Percentiles rank a stretch among this genome's conserved stretches.
These are phyloP conservation scores for Melikaiella ostensackeni DNA, from an alignment of 2,888 invertebrate species.

Conservation along the genomic window DNA sequence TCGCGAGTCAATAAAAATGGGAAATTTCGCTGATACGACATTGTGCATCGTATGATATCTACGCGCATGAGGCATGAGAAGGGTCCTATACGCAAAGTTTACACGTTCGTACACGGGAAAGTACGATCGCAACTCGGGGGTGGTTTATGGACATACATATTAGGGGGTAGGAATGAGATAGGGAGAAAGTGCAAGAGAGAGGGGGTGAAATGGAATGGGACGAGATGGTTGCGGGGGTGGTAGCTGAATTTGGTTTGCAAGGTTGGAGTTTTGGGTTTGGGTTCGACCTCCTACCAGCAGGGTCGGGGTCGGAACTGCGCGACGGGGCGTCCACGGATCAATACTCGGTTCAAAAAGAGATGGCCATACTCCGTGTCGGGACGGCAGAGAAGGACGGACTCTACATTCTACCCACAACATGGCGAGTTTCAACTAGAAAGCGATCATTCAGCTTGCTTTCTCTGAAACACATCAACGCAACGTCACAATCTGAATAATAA, in stretches of 20 bases:
- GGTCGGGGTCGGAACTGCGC: conserved; percentile 57
- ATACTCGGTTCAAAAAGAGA: conserved; percentile 57
- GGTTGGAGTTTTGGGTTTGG: conserved; percentile 54
- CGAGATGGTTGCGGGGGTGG: conserved; percentile 45
- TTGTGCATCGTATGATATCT: neutral
- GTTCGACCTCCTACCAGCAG: conserved; percentile 50
- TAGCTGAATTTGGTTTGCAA: conserved; percentile 42
- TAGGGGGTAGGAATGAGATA: neutral
- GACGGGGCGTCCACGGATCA: conserved; percentile 63
- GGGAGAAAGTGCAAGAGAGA: conserved; percentile 15
- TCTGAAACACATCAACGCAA: neutral
- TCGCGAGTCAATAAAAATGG: neutral
- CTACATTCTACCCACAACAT: neutral
- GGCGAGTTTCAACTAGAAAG: conserved; percentile 32
- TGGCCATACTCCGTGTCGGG: neutral
- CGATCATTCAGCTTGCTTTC: conserved; percentile 26
- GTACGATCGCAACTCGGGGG: conserved; percentile 13
- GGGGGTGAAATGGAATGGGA: conserved; percentile 46
- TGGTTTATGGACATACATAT: conserved; percentile 26
- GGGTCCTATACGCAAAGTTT: conserved; percentile 23
- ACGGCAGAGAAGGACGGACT: conserved; percentile 34
- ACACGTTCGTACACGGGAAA: conserved; percentile 9
- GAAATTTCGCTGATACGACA: neutral
- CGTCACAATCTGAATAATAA: conserved; percentile 30
- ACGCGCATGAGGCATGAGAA: neutral